Base-by-base conservation (phyloP, 2,888 invertebrate species). In the Druceiella hillmani region DNA sequence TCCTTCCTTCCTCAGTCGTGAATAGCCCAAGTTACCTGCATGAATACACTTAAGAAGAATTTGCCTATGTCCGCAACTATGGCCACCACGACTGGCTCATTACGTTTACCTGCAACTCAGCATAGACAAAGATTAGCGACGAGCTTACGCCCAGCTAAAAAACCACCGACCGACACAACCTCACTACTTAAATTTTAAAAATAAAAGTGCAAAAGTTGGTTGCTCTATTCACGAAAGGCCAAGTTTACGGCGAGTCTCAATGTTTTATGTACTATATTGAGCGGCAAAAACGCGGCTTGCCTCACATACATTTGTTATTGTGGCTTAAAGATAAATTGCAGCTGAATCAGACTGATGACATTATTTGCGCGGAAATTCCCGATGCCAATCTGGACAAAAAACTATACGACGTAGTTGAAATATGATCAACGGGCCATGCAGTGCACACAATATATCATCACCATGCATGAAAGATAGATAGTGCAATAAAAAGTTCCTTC, bases 361-460 rank as follows among this genome's bases (percentile, higher is more conserved):
- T 59, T 3, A 57, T 64, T 3, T 40, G 40, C 4, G 58, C 61
- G 11, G 62, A 62, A 42, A 43, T 56, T 6, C 50, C 55, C 2
- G 39, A 58, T 37, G 41, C 43, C 10, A 10, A 46, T 10, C 14
- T 13, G n/a, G 50, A 54, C 40, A 44, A 39, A 9, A 27, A 31
- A 3, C 33, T 56, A 6, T 38, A 43, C 34, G 41, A 46, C 6
- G 47, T 46, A 33, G 39, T 43, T 16, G 47, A 22, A 22, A 43
- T 38, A 13, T 30, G 24, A 17, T 32, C 28, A 20, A 14, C 22
- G 4, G 24, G 31, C 31, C 22, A 37, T 22, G 31, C 30, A 37
- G 31, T 37, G 25, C 37, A 31, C 30, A 31, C 30, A 31, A 31
- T 31, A 25, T 31, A 31, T 31, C 24, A 30, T 10, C 30, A 31